Evolutionary conservation across 2,888 invertebrate species (phyloP).

Genomic region (Leptinotarsa rubiginosa): DNA sequence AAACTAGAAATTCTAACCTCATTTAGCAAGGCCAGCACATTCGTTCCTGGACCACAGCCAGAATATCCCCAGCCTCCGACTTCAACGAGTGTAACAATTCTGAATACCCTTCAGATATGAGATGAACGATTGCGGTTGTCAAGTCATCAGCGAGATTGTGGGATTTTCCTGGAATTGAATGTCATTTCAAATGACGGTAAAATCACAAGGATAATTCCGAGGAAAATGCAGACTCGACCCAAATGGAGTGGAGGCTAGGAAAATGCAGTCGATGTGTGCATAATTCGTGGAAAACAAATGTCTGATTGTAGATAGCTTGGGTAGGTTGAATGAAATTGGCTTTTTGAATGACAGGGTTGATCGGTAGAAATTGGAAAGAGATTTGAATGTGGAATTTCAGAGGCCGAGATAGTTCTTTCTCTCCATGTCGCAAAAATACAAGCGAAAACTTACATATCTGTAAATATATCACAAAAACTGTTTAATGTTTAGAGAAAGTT

Average conservation of each 20-base stretch:
- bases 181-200: conserved; percentile 23
- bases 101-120: conserved; percentile 3
- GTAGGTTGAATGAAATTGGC: not conserved
- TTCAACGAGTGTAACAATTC: conserved; percentile 18
- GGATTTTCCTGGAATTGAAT: conserved; percentile 23
- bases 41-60: conserved; percentile 5
- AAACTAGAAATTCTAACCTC: too few species aligned
- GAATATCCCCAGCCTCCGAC: not conserved
- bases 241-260: conserved; percentile 9
- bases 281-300: not conserved
- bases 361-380: too few species aligned
- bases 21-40: not conserved
- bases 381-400: too few species aligned
- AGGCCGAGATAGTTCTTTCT: too few species aligned
- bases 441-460: too few species aligned
- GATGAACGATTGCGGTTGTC: conserved; percentile 16
- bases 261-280: conserved; percentile 19
- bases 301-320: not conserved
- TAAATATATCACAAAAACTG: too few species aligned
- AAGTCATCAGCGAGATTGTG: conserved; percentile 22
- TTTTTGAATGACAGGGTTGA: not conserved
- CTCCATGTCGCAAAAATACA: too few species aligned
- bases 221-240: conserved; percentile 20
- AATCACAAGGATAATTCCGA: conserved; percentile 19
- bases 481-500: too few species aligned